Conservation (phyloP, 1,140 invertebrate species). For the Hypsibius dujardini region DNA sequence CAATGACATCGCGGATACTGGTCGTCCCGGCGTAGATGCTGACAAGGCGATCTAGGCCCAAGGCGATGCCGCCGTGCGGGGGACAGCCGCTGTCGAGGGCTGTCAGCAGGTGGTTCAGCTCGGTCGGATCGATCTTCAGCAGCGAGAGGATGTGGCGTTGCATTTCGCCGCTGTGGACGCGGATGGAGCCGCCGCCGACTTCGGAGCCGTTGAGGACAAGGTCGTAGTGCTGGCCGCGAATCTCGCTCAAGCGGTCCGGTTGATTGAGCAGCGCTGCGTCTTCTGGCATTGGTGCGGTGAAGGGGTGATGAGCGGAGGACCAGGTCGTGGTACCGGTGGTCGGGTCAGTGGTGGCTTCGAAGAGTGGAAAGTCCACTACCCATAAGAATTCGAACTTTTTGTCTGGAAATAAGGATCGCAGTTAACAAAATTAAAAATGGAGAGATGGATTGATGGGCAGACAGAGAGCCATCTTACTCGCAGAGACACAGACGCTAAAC, state of each 20-base stretch:
- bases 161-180: slow-evolving; percentile 63
- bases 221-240: slow-evolving; percentile 72
- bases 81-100: slow-evolving; percentile 77
- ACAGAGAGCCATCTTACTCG: no score
- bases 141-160: slow-evolving; percentile 60
- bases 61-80: slow-evolving; percentile 91
- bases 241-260: slow-evolving; percentile 43
- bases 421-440: no score
- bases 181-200: slow-evolving; percentile 88
- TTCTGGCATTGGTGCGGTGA: slow-evolving; percentile 61
- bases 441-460: no score
- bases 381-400: slow-evolving; percentile 61
- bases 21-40: slow-evolving; percentile 52
- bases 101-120: slow-evolving; percentile 62
- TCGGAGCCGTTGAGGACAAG: slow-evolving; percentile 87
- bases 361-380: slow-evolving; percentile 86
- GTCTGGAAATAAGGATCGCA: no score
- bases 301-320: slow-evolving; percentile 91
- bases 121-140: slow-evolving; percentile 44
- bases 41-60: slow-evolving; percentile 75
- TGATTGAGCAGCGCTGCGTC: slow-evolving; percentile 52
- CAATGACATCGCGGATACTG: slow-evolving; percentile 88
- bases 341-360: slow-evolving; percentile 44
- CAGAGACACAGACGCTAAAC: no score
- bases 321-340: no score